phyloP scores from a whole-genome alignment of 2,797 vertebrate species.

The Sebastes vulpes region DNA sequence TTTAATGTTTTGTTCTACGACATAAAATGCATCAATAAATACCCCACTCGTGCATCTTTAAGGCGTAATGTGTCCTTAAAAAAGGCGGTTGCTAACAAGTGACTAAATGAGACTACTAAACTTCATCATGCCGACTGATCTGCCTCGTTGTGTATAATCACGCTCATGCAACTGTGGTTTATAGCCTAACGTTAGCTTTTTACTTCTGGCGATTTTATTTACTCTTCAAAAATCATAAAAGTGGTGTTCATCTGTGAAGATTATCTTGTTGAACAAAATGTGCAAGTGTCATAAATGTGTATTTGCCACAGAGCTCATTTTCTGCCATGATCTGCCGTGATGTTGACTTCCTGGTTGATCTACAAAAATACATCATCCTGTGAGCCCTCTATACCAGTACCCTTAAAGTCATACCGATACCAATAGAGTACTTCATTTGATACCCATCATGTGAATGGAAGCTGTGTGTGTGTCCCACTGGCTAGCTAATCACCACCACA shows the following conservation, averaged over 20 bases:
- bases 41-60: neutral
- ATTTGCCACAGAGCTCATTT: neutral
- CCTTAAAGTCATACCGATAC: too few species aligned
- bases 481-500: too few species aligned
- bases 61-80: neutral
- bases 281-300: neutral
- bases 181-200: neutral
- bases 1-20: neutral
- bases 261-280: neutral
- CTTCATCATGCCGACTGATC: rapidly evolving
- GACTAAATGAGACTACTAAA: neutral
- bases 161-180: neutral
- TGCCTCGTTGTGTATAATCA: neutral
- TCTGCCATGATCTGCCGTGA: neutral
- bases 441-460: too few species aligned
- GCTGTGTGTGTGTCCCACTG: too few species aligned
- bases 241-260: neutral
- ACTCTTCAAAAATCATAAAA: neutral
- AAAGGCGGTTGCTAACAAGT: neutral
- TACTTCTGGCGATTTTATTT: neutral
- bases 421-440: too few species aligned
- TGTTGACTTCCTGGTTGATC: neutral
- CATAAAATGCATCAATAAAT: neutral
- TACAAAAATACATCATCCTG: too few species aligned
- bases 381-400: too few species aligned